Evolutionary conservation across 2,797 vertebrate species (phyloP), one percentile per base, ranked within the genome.

Genomic region (Rhinella marina): DNA sequence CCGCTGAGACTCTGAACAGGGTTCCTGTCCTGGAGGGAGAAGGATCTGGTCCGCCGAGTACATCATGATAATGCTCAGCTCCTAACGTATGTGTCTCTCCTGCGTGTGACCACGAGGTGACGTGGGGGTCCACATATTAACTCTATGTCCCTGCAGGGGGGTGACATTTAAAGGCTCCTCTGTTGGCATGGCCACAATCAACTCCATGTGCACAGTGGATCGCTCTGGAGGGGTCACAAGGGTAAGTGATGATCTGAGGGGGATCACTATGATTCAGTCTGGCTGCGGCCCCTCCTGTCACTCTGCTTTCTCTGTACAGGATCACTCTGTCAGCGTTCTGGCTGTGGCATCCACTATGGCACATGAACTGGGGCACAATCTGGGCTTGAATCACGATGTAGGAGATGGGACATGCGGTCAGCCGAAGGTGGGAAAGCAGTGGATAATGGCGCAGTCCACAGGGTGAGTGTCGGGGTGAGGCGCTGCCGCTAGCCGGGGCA

Each of bases 51-150:
- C 83, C 96, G 96, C 0, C 94, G 94, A 9, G 91, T 98, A 54
- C 95, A 93, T 9, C 97, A 99, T 0, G 98, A 99, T 94, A 99
- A 96, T 0, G 97, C 97, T 3, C 98, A 99, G 93, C 95, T 97
- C 29, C 91, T 97, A 78, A 96, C 94, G 96, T 97, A 92, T 94
- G 96, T 86, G 52, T 5, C 25, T 12, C 16, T 11, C 32, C 6
- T 27, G 17, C 10, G 68, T 72, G 17, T 23, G 70, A 21, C 8
- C 0, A 2, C 4, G 14, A 6, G 27, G 16, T 16, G 41, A 16
- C 21, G 32, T 19, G 5, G 2, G 56, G 2, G 9, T 57, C 77
- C 56, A 23, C 3, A 21, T 62, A 8, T 62, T 62, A 48, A 84
- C 25, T 41, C 25, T 41, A 6, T 9, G 27, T 66, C 52, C 13